Base-by-base conservation (phyloP, 2,888 invertebrate genomes). In the Diaprepes abbreviatus region DNA sequence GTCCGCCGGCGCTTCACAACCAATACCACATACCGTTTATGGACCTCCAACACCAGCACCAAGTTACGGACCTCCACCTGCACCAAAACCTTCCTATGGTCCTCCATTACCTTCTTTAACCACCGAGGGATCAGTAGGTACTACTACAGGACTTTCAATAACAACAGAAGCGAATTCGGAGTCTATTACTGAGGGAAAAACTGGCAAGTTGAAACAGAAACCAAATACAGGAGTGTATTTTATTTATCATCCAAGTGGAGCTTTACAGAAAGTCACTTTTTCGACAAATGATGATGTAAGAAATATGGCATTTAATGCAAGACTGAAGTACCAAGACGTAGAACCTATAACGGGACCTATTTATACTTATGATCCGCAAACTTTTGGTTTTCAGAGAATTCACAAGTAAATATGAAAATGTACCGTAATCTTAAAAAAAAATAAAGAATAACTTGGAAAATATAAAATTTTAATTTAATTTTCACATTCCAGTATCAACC, bases 231-330 rank as follows among this genome's bases (percentile, higher is more conserved):
- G 90, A 4, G 87, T 88, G 21, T 91, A 91, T 80, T 91, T 89
- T 80, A 85, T 91, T 5, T 87, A 90, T 33, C 84, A 91, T 70
- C 90, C 90, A 2, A 87, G 85, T 69, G 88, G 90, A 1, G 86
- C 89, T 73, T 85, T 91, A 1, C 91, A 91, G 76, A 85, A 88
- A 66, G 88, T 91, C 10, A 86, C 86, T 74, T 91, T 88, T 82
- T 85, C 87, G 67, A 89, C 89, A 78, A 81, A 81, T 10, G 83
- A 86, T 73, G 85, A 87, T 77, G 70, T 80, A 36, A 81, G 81
- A 36, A 89, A 89, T 62, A 90, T 90, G 90, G 89, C 88, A 17
- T 90, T 89, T 78, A 88, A 88, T 33, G 90, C 90, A 9, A 87
- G 87, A 74, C 85, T 90, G 66, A 89, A 87, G 52, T 90, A 90